phyloP scores from a whole-genome alignment of 2,888 invertebrate genomes.

The Xanthia icteritia region DNA sequence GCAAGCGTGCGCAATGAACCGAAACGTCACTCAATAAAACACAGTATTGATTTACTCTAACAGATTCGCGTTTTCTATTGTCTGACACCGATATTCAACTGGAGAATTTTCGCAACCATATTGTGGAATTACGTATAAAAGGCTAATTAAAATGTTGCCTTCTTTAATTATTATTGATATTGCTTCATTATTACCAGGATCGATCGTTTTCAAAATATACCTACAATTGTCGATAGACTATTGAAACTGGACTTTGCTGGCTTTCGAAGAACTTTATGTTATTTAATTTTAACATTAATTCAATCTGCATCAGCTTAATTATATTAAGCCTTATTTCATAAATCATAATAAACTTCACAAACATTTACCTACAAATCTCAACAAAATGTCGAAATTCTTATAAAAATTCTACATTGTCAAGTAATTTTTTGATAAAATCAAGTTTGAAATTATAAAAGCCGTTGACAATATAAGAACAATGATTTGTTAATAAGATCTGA shows the following conservation, averaged over 20 bases:
- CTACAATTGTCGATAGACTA: not conserved
- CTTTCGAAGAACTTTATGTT: not conserved
- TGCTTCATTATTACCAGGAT: conserved; percentile 3
- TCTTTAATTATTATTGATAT: not conserved
- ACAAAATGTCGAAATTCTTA: not conserved
- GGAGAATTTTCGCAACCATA: conserved; percentile 37
- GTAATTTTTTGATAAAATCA: conserved; percentile 11
- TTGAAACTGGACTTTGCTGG: not conserved
- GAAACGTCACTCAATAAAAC: conserved; percentile 62
- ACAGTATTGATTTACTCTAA: conserved; percentile 56
- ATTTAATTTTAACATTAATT: conserved; percentile 9
- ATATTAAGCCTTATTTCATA: not conserved
- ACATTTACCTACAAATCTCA: not conserved
- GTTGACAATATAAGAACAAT: conserved; percentile 38
- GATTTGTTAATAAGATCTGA: conserved; percentile 49
- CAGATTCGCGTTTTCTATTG: conserved; percentile 55
- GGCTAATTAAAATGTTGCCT: conserved; percentile 22
- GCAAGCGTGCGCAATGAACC: conserved; percentile 62
- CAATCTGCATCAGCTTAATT: not conserved
- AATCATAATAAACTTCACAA: not conserved
- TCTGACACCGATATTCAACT: conserved; percentile 48
- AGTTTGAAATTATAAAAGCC: conserved; percentile 37
- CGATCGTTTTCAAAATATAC: not conserved
- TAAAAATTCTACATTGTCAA: not conserved
- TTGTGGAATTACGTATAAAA: conserved; percentile 9